These are phyloP conservation scores for Melinopterus prodromus DNA, from an alignment of 2,888 invertebrate species.

Conservation along the genomic window DNA sequence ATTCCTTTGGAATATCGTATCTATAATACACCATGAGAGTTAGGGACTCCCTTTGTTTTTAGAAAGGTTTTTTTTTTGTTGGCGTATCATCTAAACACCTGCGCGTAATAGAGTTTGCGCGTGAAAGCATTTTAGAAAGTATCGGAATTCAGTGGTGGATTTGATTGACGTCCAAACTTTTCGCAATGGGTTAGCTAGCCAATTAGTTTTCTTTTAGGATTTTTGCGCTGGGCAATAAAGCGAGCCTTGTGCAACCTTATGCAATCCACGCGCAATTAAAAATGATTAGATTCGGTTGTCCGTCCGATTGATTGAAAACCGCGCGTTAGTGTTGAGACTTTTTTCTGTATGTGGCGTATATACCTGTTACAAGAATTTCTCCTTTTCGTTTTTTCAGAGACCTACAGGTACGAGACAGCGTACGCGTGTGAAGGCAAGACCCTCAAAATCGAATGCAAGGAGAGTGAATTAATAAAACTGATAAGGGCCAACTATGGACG, in stretches of 20 bases:
- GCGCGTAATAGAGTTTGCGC: background rate
- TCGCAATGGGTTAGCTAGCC: background rate
- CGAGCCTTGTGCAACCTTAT: conserved; percentile 17
- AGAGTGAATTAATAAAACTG: conserved; percentile 89
- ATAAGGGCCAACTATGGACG: conserved; percentile 95
- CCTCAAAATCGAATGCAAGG: conserved; percentile 86
- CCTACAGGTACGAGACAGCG: conserved; percentile 82
- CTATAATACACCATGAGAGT: background rate
- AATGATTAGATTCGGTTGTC: conserved; percentile 11
- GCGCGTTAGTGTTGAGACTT: background rate
- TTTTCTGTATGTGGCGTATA: background rate
- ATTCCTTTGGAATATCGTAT: background rate
- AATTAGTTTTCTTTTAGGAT: conserved; percentile 16
- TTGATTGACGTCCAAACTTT: background rate
- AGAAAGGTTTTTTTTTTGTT: background rate
- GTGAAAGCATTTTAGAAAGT: background rate
- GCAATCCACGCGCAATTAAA: conserved; percentile 10
- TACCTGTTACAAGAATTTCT: background rate
- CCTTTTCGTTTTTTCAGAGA: background rate
- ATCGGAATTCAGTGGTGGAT: background rate
- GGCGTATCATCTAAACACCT: background rate
- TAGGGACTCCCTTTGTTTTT: background rate
- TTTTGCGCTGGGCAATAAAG: conserved; percentile 20
- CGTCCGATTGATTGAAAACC: background rate
- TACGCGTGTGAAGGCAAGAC: conserved; percentile 95